Evolutionary conservation across 2,888 invertebrate genomes (phyloP), one percentile per base, ranked within the genome.

Genomic region (Leptogaster cylindrica): DNA sequence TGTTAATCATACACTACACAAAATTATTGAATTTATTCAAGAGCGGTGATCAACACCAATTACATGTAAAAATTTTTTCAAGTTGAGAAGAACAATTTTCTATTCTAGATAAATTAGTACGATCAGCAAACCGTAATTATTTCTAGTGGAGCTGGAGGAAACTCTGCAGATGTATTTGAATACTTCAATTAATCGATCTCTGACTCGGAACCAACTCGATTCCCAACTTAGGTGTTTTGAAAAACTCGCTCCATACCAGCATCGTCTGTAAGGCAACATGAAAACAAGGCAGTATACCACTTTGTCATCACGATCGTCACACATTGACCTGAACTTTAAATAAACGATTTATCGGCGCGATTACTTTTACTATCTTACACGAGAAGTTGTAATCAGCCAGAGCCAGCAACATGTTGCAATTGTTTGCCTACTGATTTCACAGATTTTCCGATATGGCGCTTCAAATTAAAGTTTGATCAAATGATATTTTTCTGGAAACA

Each of bases 231-330:
- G 46, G 23, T 12, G 46, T 23, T n/a, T 46, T 51, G 14, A 6
- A 14, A 51, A 51, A 51, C 28, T 28, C 28, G 12, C 16, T 51
- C 51, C 10, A 25, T 16, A 16, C 27, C 51, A 14, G 51, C 12
- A 55, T 55, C 27, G 20, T 36, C 31, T n/a, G 41, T 39, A 58
- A 58, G 58, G 36, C 36, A 39, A n/a, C n/a, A 39, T 58, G 18
- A 12, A 31, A 58, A 58, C 23, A 39, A 39, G 27, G 8, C 58
- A 23, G 23, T 23, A 23, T 58, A 58, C 41, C 58, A 58, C 41
- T 58, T 36, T 39, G 58, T 52, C 39, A 58, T 58, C 58, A 58
- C 58, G 58, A 58, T 58, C 58, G 25, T 58, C 58, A 58, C 58
- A 58, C 23, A 41, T 6, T 58, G 58, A 58, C 58, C 58, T 25